phyloP scores from a whole-genome alignment of 2,113 vertebrate species.

The Ardeotis arabs region DNA sequence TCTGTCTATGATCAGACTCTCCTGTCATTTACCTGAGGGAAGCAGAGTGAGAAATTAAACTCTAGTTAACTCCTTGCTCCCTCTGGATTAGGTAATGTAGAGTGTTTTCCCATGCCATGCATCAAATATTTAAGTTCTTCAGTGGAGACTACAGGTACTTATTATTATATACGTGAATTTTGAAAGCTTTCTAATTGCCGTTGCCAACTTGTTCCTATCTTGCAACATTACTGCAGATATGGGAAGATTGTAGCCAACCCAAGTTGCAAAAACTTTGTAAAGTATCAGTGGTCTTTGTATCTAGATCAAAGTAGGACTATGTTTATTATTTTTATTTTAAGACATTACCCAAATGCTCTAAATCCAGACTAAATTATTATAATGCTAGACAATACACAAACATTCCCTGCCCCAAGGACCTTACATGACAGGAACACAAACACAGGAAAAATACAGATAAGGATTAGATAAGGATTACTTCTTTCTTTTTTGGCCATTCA shows the following conservation, averaged over 20 bases:
- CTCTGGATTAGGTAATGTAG: background rate
- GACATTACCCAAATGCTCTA: constrained; percentile 34
- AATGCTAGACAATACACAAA: constrained; percentile 59
- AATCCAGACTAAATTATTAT: constrained; percentile 58
- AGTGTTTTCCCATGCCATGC: background rate
- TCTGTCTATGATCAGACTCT: background rate
- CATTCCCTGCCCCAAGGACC: constrained; percentile 35
- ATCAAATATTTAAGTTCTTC: background rate
- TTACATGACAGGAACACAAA: constrained; percentile 40
- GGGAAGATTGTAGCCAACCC: background rate
- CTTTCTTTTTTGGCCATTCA: constrained; percentile 17
- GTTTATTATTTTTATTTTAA: constrained; percentile 61
- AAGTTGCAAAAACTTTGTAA: background rate
- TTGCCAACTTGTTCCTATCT: background rate
- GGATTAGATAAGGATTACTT: constrained; percentile 46
- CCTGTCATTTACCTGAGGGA: background rate
- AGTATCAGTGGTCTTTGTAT: background rate
- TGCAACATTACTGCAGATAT: background rate
- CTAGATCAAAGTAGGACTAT: constrained; percentile 22
- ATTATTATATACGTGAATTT: background rate
- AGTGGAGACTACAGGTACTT: background rate
- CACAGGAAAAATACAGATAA: constrained; percentile 32
- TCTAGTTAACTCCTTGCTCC: background rate
- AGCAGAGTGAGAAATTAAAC: background rate
- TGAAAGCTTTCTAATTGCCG: background rate